Base-by-base conservation (phyloP, 1,140 invertebrate species). In the Anastrepha obliqua region DNA sequence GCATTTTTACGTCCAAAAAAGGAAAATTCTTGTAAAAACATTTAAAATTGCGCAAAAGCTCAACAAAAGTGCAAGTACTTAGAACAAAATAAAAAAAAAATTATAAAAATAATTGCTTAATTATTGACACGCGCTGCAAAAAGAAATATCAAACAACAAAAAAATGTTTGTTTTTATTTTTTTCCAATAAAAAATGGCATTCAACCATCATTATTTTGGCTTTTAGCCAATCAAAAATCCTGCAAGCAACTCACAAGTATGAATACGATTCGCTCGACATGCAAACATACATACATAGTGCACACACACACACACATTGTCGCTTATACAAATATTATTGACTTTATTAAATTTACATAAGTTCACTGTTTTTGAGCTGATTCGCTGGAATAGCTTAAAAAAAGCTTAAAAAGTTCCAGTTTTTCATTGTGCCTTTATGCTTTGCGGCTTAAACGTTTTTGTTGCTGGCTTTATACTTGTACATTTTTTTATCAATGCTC, bases 321-420 rank as follows among this genome's bases (percentile, higher is more conserved):
- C 42, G 51, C 44, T 7, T 74, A 17, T 39, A 74, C 42, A 74
- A 74, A 74, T 74, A 74, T 74, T 74, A 74, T 74, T 74, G 67
- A 44, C 42, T 74, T 74, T 74, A 74, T 17, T 5, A 74, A 74
- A 74, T 74, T 74, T 74, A 74, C 67, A 74, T 74, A 74, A 3
- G 67, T 44, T 62, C 17, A 17, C 11, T 55, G 51, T 55, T 6
- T 62, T 17, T 62, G 60, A 5, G 60, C 17, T 62, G 60, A 62
- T 13, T 13, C 15, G 60, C 8, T 62, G 60, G 4, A 13, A 74
- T 74, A 17, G 67, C 39, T 47, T 74, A 29, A 47, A 44, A 47
- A 44, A 17, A 47, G 42, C 17, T 74, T 44, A 47, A 47, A 11
- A 15, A 44, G 67, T 74, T 74, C 44, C 39, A 39, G 13, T 39